Evolutionary conservation across 2,113 vertebrate species (phyloP), one percentile per base, ranked within the genome.

Genomic region (Ramphastos sulfuratus): DNA sequence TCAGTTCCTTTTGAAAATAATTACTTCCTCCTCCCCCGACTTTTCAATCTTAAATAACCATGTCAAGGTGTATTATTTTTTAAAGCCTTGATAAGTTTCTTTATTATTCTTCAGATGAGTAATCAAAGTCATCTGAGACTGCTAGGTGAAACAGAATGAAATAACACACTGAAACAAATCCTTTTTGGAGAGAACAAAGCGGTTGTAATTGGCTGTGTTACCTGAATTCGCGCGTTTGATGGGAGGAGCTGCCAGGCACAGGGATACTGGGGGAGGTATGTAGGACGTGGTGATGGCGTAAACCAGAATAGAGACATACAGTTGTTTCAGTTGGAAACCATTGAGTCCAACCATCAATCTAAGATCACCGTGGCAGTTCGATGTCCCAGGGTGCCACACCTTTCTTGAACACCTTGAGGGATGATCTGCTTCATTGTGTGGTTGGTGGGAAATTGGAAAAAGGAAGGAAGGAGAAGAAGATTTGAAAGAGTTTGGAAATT

Each of bases 61-160:
- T 73, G 71, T 87, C 87, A 55, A 89, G 78, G 78, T 87, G 16
- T 87, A 87, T 87, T 95, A 85, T 87, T 94, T 95, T 91, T 85
- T 76, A 82, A 95, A 92, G n/a, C 59, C 67, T 76, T 80, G 63
- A 85, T 92, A 95, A 89, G 33, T 50, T 91, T 5, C 85, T 89
- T 95, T 85, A 89, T 89, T 85, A 66, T 70, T 95, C 59, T 79
- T 85, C 90, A 94, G 74, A 69, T 1, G 50, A 89, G 63, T 66
- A 91, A 76, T 87, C 78, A 63, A 76, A 95, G 71, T 89, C 61
- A 48, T 64, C 80, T 78, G 86, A 95, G 73, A 23, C 52, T 66
- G 60, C 42, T 60, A 30, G 73, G 86, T 59, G 89, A 85, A 93
- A 83, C 35, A 77, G 69, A 70, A 74, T 46, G 76, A 73, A 77